phyloP scores from a whole-genome alignment of 2,888 invertebrate genomes.

The Xestia ashworthii region DNA sequence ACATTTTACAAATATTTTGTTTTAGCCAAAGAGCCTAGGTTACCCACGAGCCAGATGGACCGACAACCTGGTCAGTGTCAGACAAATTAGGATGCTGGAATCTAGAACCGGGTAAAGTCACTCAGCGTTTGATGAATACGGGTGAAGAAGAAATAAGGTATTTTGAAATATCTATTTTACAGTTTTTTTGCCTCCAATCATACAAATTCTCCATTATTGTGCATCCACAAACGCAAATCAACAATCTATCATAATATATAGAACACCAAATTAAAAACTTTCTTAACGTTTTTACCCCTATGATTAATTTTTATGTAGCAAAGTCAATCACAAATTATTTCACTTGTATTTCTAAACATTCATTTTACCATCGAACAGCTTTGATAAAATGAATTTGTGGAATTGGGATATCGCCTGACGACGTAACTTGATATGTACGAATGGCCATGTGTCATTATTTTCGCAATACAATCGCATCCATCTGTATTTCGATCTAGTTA shows the following conservation, averaged over 20 bases:
- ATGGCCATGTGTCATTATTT: constrained; percentile 37
- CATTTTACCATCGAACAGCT: neutral
- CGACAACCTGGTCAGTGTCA: neutral
- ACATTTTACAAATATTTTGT: neutral
- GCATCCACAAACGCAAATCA: neutral
- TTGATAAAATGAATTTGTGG: neutral
- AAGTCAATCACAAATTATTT: neutral
- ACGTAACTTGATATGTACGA: constrained; percentile 32
- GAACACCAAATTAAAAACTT: neutral
- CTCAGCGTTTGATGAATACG: no score
- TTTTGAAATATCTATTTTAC: neutral
- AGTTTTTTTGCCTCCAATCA: neutral
- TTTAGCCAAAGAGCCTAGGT: neutral
- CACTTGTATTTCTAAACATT: neutral
- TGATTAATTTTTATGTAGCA: neutral
- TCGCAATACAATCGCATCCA: constrained; percentile 7
- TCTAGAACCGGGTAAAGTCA: neutral
- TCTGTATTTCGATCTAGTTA: constrained; percentile 12
- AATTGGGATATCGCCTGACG: neutral
- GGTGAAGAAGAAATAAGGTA: neutral
- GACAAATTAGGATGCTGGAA: neutral
- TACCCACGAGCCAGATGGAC: neutral
- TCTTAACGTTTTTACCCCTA: neutral
- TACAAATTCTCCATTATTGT: neutral
- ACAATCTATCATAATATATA: neutral